A percentile compares a stretch with the other conserved stretches of the same genome.
These are phyloP conservation scores for Pleuronectes platessa DNA, from an alignment of 2,113 vertebrate species.

Conservation along the genomic window DNA sequence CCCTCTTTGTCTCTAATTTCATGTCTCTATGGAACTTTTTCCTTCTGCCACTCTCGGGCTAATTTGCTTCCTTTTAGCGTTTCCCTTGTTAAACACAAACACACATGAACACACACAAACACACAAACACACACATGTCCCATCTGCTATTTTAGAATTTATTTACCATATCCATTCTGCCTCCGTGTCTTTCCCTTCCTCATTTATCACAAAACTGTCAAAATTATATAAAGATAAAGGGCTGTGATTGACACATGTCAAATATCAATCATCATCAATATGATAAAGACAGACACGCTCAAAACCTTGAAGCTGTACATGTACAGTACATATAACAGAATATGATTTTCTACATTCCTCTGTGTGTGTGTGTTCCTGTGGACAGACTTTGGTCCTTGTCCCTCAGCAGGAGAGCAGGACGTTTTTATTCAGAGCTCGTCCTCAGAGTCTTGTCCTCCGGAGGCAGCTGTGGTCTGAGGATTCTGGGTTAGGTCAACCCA, in stretches of 20 bases:
- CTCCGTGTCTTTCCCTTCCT: not conserved
- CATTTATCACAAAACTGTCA: too few relatives aligned
- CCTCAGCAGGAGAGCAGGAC: too few relatives aligned
- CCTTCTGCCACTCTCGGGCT: conserved; percentile 2
- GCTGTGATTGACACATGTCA: too few relatives aligned
- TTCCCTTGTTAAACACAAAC: not conserved
- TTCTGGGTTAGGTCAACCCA: not conserved
- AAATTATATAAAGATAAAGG: too few relatives aligned
- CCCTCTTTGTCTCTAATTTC: conserved; percentile 10
- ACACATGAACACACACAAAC: not conserved
- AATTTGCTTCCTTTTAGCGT: not conserved
- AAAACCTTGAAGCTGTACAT: too few relatives aligned
- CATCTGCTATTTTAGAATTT: not conserved
- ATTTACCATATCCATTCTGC: not conserved
- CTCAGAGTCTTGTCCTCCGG: not conserved
- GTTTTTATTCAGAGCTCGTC: conserved; percentile 24
- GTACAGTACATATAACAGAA: too few relatives aligned
- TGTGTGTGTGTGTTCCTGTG: too few relatives aligned
- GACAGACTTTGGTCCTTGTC: too few relatives aligned
- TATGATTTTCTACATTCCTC: too few relatives aligned
- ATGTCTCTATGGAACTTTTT: conserved; percentile 5
- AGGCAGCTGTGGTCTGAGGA: conserved; percentile 4
- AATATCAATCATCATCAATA: too few relatives aligned
- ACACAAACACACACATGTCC: not conserved
- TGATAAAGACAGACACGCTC: too few relatives aligned